Evolutionary conservation across 2,113 vertebrate species (phyloP), one percentile per base, ranked within the genome.

Genomic region (Melanocharis versteri): DNA sequence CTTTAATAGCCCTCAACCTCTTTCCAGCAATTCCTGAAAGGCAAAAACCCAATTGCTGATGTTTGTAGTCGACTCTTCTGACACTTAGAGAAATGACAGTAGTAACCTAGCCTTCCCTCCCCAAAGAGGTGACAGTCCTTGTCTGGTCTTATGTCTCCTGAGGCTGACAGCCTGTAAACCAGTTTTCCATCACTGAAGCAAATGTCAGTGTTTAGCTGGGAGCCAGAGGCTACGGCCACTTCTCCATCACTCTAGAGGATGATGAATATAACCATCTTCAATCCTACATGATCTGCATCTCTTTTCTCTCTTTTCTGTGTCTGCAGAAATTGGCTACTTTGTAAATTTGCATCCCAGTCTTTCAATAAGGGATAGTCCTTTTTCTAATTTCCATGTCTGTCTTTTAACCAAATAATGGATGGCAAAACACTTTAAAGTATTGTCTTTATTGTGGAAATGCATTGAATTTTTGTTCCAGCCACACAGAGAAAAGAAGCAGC

Each of bases 11-110:
- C 8, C 40, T 79, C 90, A 87, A 69, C 42, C 21, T 92, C 48
- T 76, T 90, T 76, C 68, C 40, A 89, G 54, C 48, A 78, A 10
- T 87, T 80, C 78, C 40, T 61, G 88, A 76, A 92, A 90, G 64
- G 33, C 47, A 71, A 12, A 64, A 92, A 24, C 51, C n/a, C 21
- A 31, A 5, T 42, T 76, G n/a, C 39, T 94, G 81, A 37, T 44
- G 64, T 89, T 87, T 89, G 44, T 83, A 51, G 69, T 72, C 33
- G 68, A 72, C 51, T 90, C 76, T 61, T 82, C 72, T 87, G 69
- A 62, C 45, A 82, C 48, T 72, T 84, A 93, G 50, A 91, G 81
- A 89, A 95, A 87, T 92, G 35, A 91, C 57, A 80, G 57, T 51
- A 62, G 92, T 93, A 95, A 91, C 80, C 37, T 69, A 72, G 40